Evolutionary conservation across 1,140 invertebrate genomes (phyloP).

Genomic region (Leguminivora glycinivorella): DNA sequence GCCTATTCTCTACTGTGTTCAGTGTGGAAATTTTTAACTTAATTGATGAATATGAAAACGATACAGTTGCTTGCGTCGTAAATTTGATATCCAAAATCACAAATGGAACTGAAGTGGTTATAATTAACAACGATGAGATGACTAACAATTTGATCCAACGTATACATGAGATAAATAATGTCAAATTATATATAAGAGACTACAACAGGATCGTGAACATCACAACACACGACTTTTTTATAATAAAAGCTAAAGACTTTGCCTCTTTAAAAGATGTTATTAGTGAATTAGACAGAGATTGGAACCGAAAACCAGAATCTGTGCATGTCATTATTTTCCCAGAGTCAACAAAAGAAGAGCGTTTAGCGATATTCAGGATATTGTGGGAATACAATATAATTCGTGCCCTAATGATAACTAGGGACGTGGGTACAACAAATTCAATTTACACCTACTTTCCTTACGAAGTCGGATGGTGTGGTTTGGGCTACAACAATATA

Average conservation of each 20-base stretch:
- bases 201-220: background rate
- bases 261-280: background rate
- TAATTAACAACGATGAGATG: constrained; percentile 14
- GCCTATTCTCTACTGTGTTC: background rate
- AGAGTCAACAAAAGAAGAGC: background rate
- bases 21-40: background rate
- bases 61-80: background rate
- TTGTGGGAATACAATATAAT: constrained; percentile 11
- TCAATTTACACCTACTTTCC: constrained; percentile 17
- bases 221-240: background rate
- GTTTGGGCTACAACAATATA: background rate
- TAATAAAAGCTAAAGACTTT: background rate
- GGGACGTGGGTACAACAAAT: background rate
- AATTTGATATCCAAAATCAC: background rate
- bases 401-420: background rate
- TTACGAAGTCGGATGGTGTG: background rate
- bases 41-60: background rate
- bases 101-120: background rate
- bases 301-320: background rate
- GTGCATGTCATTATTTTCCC: constrained; percentile 3
- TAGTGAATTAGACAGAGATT: background rate
- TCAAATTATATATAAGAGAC: background rate
- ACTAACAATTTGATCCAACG: background rate
- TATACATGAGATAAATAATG: background rate
- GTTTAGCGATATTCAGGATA: background rate